Evolutionary conservation across 2,113 vertebrate genomes (phyloP), one percentile per base, ranked within the genome.

Genomic region (Lagenorhynchus albirostris): DNA sequence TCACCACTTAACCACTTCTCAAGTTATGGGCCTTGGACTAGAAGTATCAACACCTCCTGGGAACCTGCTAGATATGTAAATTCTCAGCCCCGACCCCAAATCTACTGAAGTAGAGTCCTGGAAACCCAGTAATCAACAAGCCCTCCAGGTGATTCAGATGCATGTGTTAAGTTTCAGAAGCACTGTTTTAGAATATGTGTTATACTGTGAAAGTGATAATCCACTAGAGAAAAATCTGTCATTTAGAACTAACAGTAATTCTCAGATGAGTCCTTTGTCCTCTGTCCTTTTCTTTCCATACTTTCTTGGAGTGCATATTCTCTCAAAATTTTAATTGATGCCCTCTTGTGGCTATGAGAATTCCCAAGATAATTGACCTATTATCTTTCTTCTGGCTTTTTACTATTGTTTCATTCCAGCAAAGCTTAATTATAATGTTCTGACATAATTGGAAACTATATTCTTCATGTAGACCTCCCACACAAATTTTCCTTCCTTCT

Each of bases 331-430:
- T 94, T 91, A 85, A 86, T 87, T 63, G 82, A 95, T 95, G 94
- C 86, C 95, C 77, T 96, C 94, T 87, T 95, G 77, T 95, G 89
- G 44, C 62, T 94, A 6, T 82, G 74, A 96, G 77, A 74, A 89
- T 96, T 82, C 62, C 41, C 36, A 96, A 89, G 82, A 82, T 55
- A 91, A 82, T 55, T 83, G 79, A 65, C 73, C 50, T 89, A 17
- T 77, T 77, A 38, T 95, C 89, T 93, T 71, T 58, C 17, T 93
- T 58, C 47, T 44, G 41, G 6, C 21, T 47, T 95, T 67, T 92
- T 87, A 87, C 82, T 41, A 38, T 14, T 53, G 25, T 38, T 95
- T 97, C 47, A 63, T 79, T 92, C 80, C 58, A 89, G 55, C 82
- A 95, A 92, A 86, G 50, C 50, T 94, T 85, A 73, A 5, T 55